Evolutionary conservation across 2,888 invertebrate genomes (phyloP).

Genomic region (Atethmia centrago): DNA sequence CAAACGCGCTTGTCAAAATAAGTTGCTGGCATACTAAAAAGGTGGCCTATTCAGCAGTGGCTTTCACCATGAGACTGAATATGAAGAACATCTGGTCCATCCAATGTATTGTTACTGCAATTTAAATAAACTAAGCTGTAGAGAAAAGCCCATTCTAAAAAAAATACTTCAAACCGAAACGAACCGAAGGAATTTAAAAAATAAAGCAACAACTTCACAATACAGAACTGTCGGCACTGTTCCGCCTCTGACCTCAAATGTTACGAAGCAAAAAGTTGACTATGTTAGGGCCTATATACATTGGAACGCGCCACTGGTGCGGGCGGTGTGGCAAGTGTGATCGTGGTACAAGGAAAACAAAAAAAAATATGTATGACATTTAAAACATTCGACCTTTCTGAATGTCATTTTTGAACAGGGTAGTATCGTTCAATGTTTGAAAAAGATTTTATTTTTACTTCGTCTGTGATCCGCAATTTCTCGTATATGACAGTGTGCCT

Average conservation of each 20-base stretch:
- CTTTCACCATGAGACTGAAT: background rate
- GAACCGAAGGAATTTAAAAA: slow-evolving; percentile 14
- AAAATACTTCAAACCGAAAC: slow-evolving; percentile 22
- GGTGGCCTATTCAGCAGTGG: background rate
- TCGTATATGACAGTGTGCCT: background rate
- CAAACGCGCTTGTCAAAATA: background rate
- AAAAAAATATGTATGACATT: no score
- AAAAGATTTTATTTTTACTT: background rate
- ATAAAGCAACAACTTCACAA: slow-evolving; percentile 37
- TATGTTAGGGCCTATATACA: slow-evolving; percentile 28
- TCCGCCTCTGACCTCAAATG: slow-evolving; percentile 53
- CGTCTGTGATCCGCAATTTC: background rate
- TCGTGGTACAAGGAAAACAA: background rate
- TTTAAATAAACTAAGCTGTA: background rate
- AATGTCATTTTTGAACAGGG: background rate
- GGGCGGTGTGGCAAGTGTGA: no score
- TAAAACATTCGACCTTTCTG: background rate
- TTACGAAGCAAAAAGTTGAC: slow-evolving; percentile 48
- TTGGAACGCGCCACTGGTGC: background rate
- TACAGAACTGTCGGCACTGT: slow-evolving; percentile 27
- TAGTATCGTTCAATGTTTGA: background rate
- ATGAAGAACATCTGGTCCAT: background rate
- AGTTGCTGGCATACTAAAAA: background rate
- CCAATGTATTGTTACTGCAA: background rate
- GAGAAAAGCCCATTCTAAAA: slow-evolving; percentile 19